These are phyloP conservation scores for Synergus umbraculus DNA, from an alignment of 2,888 invertebrate genomes.

Conservation along the genomic window DNA sequence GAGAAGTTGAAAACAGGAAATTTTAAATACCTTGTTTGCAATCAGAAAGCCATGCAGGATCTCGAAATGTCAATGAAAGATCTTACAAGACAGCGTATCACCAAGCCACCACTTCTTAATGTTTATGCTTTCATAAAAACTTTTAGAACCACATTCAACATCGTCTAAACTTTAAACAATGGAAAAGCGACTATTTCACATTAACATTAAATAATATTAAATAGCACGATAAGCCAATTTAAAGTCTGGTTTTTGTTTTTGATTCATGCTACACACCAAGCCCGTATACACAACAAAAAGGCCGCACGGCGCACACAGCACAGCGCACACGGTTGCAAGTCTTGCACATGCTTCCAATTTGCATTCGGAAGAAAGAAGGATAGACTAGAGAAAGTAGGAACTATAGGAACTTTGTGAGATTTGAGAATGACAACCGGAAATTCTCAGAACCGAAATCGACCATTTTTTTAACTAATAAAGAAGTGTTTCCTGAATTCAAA, in stretches of 20 bases:
- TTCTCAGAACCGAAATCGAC: too few species aligned
- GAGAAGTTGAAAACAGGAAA: not conserved
- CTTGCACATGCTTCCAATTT: too few species aligned
- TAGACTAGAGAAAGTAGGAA: too few species aligned
- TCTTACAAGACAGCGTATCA: not conserved
- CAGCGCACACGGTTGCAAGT: too few species aligned
- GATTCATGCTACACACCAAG: not conserved
- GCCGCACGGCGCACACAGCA: too few species aligned
- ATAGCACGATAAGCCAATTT: not conserved
- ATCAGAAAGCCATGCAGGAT: not conserved
- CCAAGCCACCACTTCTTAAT: not conserved
- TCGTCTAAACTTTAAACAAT: not conserved
- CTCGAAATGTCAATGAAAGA: not conserved
- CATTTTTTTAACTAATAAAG: too few species aligned
- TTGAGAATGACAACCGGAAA: too few species aligned
- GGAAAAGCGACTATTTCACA: not conserved
- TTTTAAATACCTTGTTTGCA: not conserved
- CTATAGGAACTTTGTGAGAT: too few species aligned
- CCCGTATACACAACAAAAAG: too few species aligned
- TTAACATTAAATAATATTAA: not conserved
- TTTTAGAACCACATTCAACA: not conserved
- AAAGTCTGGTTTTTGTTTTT: not conserved
- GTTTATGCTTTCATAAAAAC: not conserved
- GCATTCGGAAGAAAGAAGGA: too few species aligned
- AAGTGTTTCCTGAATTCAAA: too few species aligned